phyloP scores from a whole-genome alignment of 2,888 invertebrate genomes.

The Onthophagus sagittarius region DNA sequence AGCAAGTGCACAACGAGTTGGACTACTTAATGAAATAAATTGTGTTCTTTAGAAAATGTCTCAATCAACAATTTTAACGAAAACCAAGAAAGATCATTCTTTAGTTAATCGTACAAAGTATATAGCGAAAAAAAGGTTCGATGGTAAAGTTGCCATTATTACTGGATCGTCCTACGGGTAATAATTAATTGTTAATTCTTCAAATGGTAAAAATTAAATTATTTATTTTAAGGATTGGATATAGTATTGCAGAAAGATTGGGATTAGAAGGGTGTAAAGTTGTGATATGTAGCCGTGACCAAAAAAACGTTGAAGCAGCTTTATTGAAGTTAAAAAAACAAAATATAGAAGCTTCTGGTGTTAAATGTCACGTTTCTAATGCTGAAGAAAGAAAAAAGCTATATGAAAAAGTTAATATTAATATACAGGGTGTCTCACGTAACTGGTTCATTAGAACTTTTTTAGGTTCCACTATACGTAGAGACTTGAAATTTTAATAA shows the following conservation, averaged over 20 bases:
- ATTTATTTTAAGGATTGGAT: slow-evolving; percentile 69
- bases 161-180: slow-evolving; percentile 87
- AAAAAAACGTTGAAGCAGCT: slow-evolving; percentile 78
- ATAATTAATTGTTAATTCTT: slow-evolving; percentile 26
- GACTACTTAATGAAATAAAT: too few relatives aligned
- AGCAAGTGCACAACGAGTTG: too few relatives aligned
- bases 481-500: too few relatives aligned
- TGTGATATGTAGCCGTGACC: slow-evolving; percentile 86
- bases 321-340: slow-evolving; percentile 64
- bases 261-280: slow-evolving; percentile 89
- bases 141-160: slow-evolving; percentile 80
- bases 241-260: slow-evolving; percentile 82
- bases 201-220: not conserved
- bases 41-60: not conserved
- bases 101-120: not conserved
- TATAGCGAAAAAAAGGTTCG: slow-evolving; percentile 47
- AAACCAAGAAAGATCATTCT: not conserved
- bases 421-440: not conserved
- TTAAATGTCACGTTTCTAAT: slow-evolving; percentile 86
- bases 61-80: not conserved
- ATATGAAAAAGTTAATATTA: slow-evolving; percentile 59
- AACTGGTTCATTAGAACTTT: too few relatives aligned
- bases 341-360: slow-evolving; percentile 70
- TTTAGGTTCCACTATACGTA: too few relatives aligned
- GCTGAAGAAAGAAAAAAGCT: slow-evolving; percentile 73